These are phyloP conservation scores for Drosophila affinis DNA, from an alignment of 2,888 invertebrate species.

Conservation along the genomic window DNA sequence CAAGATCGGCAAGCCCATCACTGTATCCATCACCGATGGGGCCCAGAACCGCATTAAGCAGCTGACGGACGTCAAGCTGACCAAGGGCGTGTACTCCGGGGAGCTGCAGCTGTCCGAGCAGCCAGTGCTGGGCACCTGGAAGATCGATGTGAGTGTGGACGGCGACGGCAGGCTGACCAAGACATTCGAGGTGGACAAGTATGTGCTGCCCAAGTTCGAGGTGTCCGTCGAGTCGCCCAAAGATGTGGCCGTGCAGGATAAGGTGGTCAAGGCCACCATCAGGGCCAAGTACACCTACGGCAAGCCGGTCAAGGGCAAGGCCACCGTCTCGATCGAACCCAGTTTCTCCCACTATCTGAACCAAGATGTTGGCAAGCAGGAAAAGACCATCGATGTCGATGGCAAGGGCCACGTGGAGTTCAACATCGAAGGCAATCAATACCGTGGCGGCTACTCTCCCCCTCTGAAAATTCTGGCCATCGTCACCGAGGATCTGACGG, in stretches of 20 bases:
- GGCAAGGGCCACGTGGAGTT: slow-evolving; percentile 89
- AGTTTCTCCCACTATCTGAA: slow-evolving; percentile 49
- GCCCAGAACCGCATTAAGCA: slow-evolving; percentile 92
- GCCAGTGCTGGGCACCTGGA: slow-evolving; percentile 95
- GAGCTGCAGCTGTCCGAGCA: slow-evolving; percentile 91
- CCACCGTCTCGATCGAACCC: slow-evolving; percentile 87
- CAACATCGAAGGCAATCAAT: slow-evolving; percentile 88
- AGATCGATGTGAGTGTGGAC: slow-evolving; percentile 88
- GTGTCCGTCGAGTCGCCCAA: slow-evolving; percentile 92
- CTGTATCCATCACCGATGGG: slow-evolving; percentile 85
- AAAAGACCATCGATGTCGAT: slow-evolving; percentile 88
- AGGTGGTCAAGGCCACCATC: slow-evolving; percentile 90
- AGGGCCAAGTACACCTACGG: slow-evolving; percentile 95
- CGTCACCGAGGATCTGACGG: slow-evolving; percentile 94
- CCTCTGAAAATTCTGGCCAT: slow-evolving; percentile 88
- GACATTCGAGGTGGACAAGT: slow-evolving; percentile 90
- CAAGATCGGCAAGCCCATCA: slow-evolving; percentile 75
- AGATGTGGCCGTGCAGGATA: slow-evolving; percentile 92
- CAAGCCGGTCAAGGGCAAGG: slow-evolving; percentile 93
- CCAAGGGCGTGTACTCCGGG: slow-evolving; percentile 90
- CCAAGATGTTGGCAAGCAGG: slow-evolving; percentile 77
- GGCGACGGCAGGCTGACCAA: slow-evolving; percentile 57
- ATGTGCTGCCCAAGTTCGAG: slow-evolving; percentile 96
- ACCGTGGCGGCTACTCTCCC: slow-evolving; percentile 85
- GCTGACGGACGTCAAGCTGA: slow-evolving; percentile 88